Conservation (phyloP, 2,797 vertebrate species). For the Centropyge bicolor region DNA sequence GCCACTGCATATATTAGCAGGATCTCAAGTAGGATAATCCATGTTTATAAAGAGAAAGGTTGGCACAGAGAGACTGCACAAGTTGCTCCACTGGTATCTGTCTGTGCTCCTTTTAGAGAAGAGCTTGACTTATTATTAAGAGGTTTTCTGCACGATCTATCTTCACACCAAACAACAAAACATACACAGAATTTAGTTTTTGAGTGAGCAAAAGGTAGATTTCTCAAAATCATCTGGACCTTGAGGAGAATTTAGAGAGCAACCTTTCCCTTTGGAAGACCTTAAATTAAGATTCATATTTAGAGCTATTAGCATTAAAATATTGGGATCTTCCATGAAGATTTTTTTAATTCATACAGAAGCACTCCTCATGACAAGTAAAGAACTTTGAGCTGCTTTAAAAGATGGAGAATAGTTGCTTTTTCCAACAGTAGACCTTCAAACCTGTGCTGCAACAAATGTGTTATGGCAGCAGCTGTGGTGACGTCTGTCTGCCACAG, state of each 20-base stretch:
- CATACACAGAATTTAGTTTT: neutral
- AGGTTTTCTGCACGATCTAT: neutral
- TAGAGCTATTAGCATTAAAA: neutral
- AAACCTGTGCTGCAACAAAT: slow-evolving; percentile 21
- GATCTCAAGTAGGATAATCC: slow-evolving; percentile 38
- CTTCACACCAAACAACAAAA: neutral
- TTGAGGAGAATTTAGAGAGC: neutral
- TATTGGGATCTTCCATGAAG: neutral
- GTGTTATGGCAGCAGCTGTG: slow-evolving; percentile 43
- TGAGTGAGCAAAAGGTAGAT: neutral
- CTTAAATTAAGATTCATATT: neutral
- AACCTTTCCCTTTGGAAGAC: neutral
- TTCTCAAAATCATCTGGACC: neutral
- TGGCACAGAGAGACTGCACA: slow-evolving; percentile 10
- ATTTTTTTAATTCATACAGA: neutral
- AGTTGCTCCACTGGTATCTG: slow-evolving; percentile 13
- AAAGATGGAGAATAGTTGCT: neutral
- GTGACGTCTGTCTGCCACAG: slow-evolving; percentile 41
- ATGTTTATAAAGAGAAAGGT: slow-evolving; percentile 35
- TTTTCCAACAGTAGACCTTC: slow-evolving; percentile 4
- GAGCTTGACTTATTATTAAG: neutral
- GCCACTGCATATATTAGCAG: slow-evolving; percentile 18
- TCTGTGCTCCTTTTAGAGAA: slow-evolving; percentile 22
- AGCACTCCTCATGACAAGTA: neutral
- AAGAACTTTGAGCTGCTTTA: neutral